These are phyloP conservation scores for Falcunculus frontatus DNA, from an alignment of 2,113 vertebrate species.

Conservation along the genomic window DNA sequence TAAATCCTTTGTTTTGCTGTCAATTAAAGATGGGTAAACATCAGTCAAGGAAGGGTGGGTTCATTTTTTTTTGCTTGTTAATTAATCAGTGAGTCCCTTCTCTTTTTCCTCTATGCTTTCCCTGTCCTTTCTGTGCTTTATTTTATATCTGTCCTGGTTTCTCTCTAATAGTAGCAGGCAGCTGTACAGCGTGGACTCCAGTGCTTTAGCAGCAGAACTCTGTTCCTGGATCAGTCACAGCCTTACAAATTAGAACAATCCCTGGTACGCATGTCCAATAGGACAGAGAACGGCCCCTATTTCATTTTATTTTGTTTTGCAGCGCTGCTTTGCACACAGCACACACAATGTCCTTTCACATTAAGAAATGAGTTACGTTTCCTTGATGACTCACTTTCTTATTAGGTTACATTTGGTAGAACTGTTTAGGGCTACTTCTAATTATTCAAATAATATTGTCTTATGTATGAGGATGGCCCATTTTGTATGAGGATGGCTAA, in stretches of 20 bases:
- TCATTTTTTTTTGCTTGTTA: slow-evolving; percentile 23
- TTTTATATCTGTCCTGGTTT: slow-evolving; percentile 48
- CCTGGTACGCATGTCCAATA: neutral
- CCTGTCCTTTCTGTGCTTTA: slow-evolving; percentile 41
- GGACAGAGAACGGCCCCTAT: neutral
- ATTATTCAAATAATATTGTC: slow-evolving; percentile 62
- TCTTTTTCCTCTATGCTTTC: neutral
- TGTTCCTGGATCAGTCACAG: slow-evolving; percentile 48
- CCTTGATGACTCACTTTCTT: slow-evolving; percentile 63
- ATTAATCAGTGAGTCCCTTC: slow-evolving; percentile 62
- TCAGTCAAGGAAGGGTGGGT: slow-evolving; percentile 48
- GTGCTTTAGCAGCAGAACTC: slow-evolving; percentile 13
- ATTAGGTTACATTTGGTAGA: slow-evolving; percentile 56
- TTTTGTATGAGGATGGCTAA: slow-evolving; percentile 51
- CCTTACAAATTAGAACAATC: slow-evolving; percentile 56
- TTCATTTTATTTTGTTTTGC: slow-evolving; percentile 27
- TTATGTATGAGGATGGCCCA: slow-evolving; percentile 33
- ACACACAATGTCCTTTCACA: slow-evolving; percentile 54
- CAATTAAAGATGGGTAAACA: slow-evolving; percentile 54
- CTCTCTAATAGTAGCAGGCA: slow-evolving; percentile 52
- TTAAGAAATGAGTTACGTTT: slow-evolving; percentile 69
- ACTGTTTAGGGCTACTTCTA: slow-evolving; percentile 44
- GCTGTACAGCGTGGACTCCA: slow-evolving; percentile 16
- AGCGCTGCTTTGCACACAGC: neutral
- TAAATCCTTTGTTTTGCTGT: slow-evolving; percentile 67